A percentile compares a stretch with the other conserved stretches of the same genome.
Conservation (phyloP, 2,113 vertebrate species). For the Xenopus borealis region DNA sequence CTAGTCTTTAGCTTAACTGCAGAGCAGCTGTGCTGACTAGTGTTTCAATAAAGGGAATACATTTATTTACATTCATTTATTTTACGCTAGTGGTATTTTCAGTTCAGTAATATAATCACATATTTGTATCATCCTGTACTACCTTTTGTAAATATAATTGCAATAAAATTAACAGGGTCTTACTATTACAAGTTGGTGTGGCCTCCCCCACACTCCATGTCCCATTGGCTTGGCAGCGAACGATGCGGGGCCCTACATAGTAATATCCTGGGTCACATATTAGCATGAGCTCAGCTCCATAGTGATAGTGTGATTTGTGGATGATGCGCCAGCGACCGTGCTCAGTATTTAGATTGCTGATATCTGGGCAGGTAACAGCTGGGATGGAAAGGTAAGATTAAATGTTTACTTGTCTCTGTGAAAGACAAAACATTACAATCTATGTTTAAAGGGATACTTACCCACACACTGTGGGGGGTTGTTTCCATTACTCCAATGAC, state of each 20-base stretch:
- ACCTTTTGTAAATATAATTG: not conserved
- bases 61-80: too few species aligned
- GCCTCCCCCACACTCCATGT: constrained; percentile 88
- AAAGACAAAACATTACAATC: not conserved
- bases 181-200: constrained; percentile 85
- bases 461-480: constrained; percentile 79
- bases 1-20: too few species aligned
- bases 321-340: constrained; percentile 93
- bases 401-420: fast-evolving
- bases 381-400: not conserved
- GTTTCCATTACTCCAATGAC: constrained; percentile 86
- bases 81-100: too few species aligned
- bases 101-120: too few species aligned
- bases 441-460: constrained; percentile 63
- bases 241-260: constrained; percentile 88
- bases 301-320: constrained; percentile 88
- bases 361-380: constrained; percentile 89
- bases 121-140: too few species aligned
- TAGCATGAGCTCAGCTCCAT: constrained; percentile 90
- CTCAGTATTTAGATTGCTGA: constrained; percentile 81
- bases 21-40: too few species aligned
- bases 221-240: constrained; percentile 85
- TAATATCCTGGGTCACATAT: constrained; percentile 94
- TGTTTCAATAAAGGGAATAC: too few species aligned
- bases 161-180: constrained; percentile 52